Base-by-base conservation (phyloP, 2,888 invertebrate species). In the Oscheius myriophilus region DNA sequence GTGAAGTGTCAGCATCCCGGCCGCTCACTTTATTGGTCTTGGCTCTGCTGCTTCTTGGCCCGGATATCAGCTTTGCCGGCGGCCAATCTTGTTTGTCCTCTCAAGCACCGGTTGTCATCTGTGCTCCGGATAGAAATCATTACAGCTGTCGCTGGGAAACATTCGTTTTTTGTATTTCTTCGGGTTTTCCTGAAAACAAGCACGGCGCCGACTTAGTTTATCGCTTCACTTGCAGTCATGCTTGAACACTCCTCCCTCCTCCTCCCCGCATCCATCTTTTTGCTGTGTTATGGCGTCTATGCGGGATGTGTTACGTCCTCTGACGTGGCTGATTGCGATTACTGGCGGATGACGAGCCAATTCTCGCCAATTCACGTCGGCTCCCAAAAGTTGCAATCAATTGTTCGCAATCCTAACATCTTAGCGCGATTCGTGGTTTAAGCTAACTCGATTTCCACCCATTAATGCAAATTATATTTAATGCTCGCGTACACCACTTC, bases 261-360 rank as follows among this genome's bases (percentile, higher is more conserved):
- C 33, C 33, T 33, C 33, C 33, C 33, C 33, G 33, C 33, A 33
- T 33, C 33, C 33, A 33, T 33, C 33, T 33, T 33, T 33, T 33
- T 33, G 4, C 33, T 33, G 4, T 33, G 33, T 33, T 33, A 33
- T 33, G 33, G 33, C 33, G 33, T 33, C 33, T 33, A 33, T 33
- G 33, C 33, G 33, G 33, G 33, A 33, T 54, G 33, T 41, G 57
- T 25, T 61, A 46, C 49, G 59, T 59, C 26, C 23, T 23, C 23
- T 23, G 3, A 18, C 46, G 49, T 46, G 46, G 46, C 25, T 61
- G 46, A 61, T 49, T 61, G 61, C 61, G 49, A 59, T 59, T 59
- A 45, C 59, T 59, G 59, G 26, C 46, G 25, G 61, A 59, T 59
- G 59, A 59, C 59, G 59, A 33, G 61, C 61, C 61, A 61, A 61